These are phyloP conservation scores for Spodoptera littoralis DNA, from an alignment of 2,888 invertebrate genomes.

Conservation along the genomic window DNA sequence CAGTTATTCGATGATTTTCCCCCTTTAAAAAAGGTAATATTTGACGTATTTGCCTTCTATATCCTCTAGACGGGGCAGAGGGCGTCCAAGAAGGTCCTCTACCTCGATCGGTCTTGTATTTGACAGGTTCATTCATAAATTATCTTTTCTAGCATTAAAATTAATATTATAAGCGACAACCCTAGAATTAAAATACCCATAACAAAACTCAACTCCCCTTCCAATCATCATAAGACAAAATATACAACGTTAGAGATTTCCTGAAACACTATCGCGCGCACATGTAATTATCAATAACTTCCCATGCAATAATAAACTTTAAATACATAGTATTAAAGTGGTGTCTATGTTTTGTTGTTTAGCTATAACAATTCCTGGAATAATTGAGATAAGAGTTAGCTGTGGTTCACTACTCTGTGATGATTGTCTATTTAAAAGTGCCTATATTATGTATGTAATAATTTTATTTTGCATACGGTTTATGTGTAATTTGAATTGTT, in stretches of 20 bases:
- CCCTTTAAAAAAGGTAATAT: too few relatives aligned
- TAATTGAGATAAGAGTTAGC: slow-evolving; percentile 46
- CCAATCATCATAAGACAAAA: slow-evolving; percentile 29
- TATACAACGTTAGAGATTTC: slow-evolving; percentile 40
- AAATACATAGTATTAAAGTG: slow-evolving; percentile 30
- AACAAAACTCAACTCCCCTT: background rate
- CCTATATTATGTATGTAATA: slow-evolving; percentile 4
- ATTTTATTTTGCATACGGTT: background rate
- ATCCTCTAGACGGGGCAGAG: too few relatives aligned
- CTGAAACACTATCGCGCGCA: slow-evolving; percentile 49
- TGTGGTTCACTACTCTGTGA: slow-evolving; percentile 25
- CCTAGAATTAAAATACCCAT: slow-evolving; percentile 3
- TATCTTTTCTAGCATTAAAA: too few relatives aligned
- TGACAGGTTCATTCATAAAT: too few relatives aligned
- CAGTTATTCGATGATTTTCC: too few relatives aligned
- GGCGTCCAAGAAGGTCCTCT: too few relatives aligned
- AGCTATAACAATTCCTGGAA: slow-evolving; percentile 37
- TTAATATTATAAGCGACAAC: too few relatives aligned
- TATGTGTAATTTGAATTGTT: slow-evolving; percentile 20
- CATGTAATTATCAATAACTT: slow-evolving; percentile 41
- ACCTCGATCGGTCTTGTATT: too few relatives aligned
- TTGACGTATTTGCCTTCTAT: too few relatives aligned
- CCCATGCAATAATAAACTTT: slow-evolving; percentile 28
- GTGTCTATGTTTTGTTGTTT: slow-evolving; percentile 14
- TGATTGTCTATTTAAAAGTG: slow-evolving; percentile 23